Base-by-base conservation (phyloP, 2,888 invertebrate species). In the Drosophila demipolita region DNA sequence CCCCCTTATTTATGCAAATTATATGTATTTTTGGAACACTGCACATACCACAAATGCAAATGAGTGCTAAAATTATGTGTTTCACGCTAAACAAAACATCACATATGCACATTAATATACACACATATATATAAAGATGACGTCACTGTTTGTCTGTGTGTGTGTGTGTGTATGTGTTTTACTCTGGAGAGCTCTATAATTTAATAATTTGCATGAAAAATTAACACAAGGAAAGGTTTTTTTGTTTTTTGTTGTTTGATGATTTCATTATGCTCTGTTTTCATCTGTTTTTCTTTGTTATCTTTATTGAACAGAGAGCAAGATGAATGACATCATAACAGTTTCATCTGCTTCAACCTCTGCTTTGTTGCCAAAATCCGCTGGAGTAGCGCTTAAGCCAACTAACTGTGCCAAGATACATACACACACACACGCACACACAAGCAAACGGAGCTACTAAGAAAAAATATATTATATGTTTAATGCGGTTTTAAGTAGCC, bases 291-390 rank as follows among this genome's bases (percentile, higher is more conserved):
- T 29, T 55, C 7, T 20, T 64, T 82, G 60, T 66, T 61, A 53
- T 33, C 66, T 59, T 53, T 61, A 73, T 81, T 74, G 76, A 83
- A 68, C 67, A 36, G 32, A 57, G n/a, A n/a, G 33, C 15, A 48
- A 90, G 88, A 90, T 85, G 83, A 88, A 90, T 87, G 87, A 87
- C 88, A 87, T 87, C 90, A 87, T 89, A 72, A 73, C 54, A 20
- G 53, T 54, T 63, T 64, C 54, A 62, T 72, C 78, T 68, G 55
- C 38, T 26, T 55, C 40, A 70, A 66, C 79, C 76, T 83, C 20
- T 23, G 45, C 20, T 45, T 86, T 76, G 64, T 60, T 69, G 52
- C 35, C 52, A 64, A 61, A 72, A 48, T 62, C 52, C 55, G 38
- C 55, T 62, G n/a, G 53, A 33, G 5, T 29, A 42, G 26, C 32